Percentiles rank a stretch among this genome's conserved stretches.
Conservation (phyloP, 2,113 vertebrate genomes). For the Orcinus orca region DNA sequence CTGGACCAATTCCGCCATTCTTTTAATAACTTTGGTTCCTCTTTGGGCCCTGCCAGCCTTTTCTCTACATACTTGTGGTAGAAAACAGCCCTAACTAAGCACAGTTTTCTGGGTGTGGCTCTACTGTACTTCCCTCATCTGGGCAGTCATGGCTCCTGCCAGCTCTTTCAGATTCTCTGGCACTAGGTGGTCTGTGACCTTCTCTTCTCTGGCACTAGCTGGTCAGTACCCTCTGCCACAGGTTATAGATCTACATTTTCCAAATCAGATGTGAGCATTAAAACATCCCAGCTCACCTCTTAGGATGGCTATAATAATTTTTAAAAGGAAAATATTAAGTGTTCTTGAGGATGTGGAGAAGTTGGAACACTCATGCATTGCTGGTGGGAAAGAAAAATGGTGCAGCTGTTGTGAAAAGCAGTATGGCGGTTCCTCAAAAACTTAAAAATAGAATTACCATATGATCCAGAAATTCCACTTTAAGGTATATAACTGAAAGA, state of each 20-base stretch:
- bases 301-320: not conserved
- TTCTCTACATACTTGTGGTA: slow-evolving; percentile 63
- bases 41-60: slow-evolving; percentile 56
- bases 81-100: slow-evolving; percentile 24
- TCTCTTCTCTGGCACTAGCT: not conserved
- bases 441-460: not conserved
- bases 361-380: not conserved
- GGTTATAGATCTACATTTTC: not conserved
- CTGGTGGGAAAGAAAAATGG: not conserved
- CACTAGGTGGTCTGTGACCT: not conserved
- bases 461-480: not conserved
- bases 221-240: not conserved
- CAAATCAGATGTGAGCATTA: not conserved
- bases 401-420: not conserved
- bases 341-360: not conserved
- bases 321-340: not conserved
- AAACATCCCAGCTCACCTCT: not conserved
- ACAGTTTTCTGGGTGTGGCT: slow-evolving; percentile 53
- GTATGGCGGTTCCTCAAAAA: not conserved
- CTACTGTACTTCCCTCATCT: slow-evolving; percentile 55
- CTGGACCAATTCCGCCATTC: slow-evolving; percentile 62
- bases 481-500: not conserved
- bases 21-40: slow-evolving; percentile 77
- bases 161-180: not conserved
- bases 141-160: not conserved